Evolutionary conservation across 2,888 invertebrate genomes (phyloP), one percentile per base, ranked within the genome.

Genomic region (Meandrusa payeni): DNA sequence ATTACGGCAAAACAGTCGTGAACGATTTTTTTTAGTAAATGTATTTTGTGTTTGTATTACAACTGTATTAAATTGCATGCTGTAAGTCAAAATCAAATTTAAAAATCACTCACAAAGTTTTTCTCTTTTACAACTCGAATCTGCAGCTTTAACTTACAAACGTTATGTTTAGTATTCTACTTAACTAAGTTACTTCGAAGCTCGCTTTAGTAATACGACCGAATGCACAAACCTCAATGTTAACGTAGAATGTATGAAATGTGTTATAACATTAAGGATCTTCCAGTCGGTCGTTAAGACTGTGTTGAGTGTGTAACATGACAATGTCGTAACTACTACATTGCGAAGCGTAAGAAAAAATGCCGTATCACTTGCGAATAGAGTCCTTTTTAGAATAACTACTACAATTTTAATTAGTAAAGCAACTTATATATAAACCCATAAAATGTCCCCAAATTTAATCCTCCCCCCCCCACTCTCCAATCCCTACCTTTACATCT

Each of bases 291-390:
- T 42, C 37, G 17, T 31, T 47, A 64, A 75, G 76, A 79, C 82
- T 79, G 80, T 61, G 66, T 76, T 67, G 56, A 53, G 64, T 57
- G 65, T 74, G 70, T 71, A 68, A 71, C 72, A 47, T 52, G 48
- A 47, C 3, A 47, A 41, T 40, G 20, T 33, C 26, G 20, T 39
- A 15, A 32, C 29, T 23, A 51, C 48, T 26, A 24, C 5, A 33
- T 37, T 40, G 24, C 20, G 12, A 32, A 24, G 34, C 23, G 36
- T 45, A 36, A 40, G 23, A 20, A 29, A 13, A 9, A 20, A 6
- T 11, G 17, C 3, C 12, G 2, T 19, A 12, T 10, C 2, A 10
- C 1, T 9, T 26, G 10, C 2, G 1, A 3, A 33, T 12, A 34
- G 15, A 4, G 11, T 24, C 13, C 24, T 9, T 12, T 24, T 36